A percentile compares a stretch with the other conserved stretches of the same genome.
These are phyloP conservation scores for cattle (Bos taurus) DNA, from an alignment of 2,113 vertebrate species.

Conservation along the genomic window ARS-UCD2.0 NC_037328.1:99994501-99995000, in stretches of 20 bases:
- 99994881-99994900: not conserved
- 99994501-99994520: slow-evolving; percentile 8
- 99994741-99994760: not conserved
- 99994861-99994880: not conserved
- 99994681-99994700: not conserved
- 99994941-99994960: not conserved
- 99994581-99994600: slow-evolving; percentile 3
- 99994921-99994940: not conserved
- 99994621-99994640: slow-evolving; percentile 37
- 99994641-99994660: not conserved
- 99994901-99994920: not conserved
- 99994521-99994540: slow-evolving; percentile 15
- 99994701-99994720: not conserved
- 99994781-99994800: not conserved
- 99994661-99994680: not conserved
- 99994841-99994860: not conserved
- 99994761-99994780: not conserved
- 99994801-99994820: not conserved
- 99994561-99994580: not conserved
- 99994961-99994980: not conserved
- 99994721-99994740: not conserved
- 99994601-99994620: not conserved
- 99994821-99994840: not conserved
- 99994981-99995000: not conserved
- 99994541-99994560: not conserved